Base-by-base conservation (phyloP, 2,113 vertebrate species). In the Epinephelus cyanopodus region DNA sequence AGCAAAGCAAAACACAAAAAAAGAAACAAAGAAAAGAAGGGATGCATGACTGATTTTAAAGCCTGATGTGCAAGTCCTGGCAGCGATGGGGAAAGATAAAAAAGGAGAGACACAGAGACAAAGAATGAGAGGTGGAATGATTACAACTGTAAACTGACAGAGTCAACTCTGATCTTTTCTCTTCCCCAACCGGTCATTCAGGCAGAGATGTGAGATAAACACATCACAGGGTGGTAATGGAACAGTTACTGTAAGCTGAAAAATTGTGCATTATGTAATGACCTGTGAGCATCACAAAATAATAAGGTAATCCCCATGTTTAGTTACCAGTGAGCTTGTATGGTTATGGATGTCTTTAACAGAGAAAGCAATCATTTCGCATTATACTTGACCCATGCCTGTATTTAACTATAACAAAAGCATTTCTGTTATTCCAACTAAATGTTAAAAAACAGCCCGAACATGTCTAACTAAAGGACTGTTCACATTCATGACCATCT, bases 111-210 rank as follows among this genome's bases (percentile, higher is more conserved):
- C 21, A 33, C 18, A 52, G 1, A 52, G 9, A 33, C 17, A 37
- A 68, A 37, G 39, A 47, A n/a, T 15, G 10, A 52, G 9, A 21
- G 60, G 79, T 57, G 50, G 58, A 63, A 64, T 19, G 45, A 67
- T 52, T 29, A 5, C 63, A 58, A 61, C 39, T 54, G 64, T 11
- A 61, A 77, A 90, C 50, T 68, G 74, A 79, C 18, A 33, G 56
- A 92, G 54, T 64, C 33, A 19, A 53, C 15, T 68, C 11, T 19
- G 6, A 7, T 2, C 6, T 2, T 48, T 10, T 42, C 2, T 45
- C 50, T 33, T 27, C 37, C 42, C 14, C 3, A 83, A 85, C 83
- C 74, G 37, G 81, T 76, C 67, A 12, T 82, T 87, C 78, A 82
- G 65, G 80, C n/a, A 19, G 11, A 68, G 15, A 39, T 18, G 6